phyloP scores from a whole-genome alignment of 2,113 vertebrate species.

The Antechinus stuartii region DNA sequence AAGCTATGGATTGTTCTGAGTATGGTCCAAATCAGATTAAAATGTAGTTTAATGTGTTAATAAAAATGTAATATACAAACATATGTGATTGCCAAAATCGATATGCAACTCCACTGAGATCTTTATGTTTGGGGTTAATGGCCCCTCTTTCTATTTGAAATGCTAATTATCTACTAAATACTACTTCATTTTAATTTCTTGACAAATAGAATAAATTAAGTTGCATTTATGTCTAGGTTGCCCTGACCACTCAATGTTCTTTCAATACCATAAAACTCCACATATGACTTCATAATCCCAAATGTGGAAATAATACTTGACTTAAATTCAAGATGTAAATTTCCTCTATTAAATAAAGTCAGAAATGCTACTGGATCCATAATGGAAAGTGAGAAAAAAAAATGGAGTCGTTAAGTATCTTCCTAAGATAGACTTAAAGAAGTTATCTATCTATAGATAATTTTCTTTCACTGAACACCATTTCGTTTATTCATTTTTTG shows the following conservation, averaged over 20 bases:
- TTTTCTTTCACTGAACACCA: not conserved
- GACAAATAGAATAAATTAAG: not conserved
- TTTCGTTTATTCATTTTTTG: not conserved
- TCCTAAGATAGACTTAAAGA: not conserved
- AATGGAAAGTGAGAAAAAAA: not conserved
- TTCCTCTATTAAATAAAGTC: not conserved
- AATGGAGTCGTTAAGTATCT: not conserved
- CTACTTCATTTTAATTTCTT: not conserved
- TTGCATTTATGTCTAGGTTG: not conserved
- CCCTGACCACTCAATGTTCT: not conserved
- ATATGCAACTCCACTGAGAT: not conserved
- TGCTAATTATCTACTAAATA: not conserved
- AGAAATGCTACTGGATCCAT: not conserved
- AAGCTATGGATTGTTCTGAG: no score
- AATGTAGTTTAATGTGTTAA: not conserved
- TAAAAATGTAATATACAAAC: not conserved
- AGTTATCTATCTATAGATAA: not conserved
- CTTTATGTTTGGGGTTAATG: not conserved
- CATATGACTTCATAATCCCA: not conserved
- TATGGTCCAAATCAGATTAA: not conserved
- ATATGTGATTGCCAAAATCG: not conserved
- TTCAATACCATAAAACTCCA: not conserved
- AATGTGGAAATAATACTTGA: not conserved
- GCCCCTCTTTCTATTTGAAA: not conserved
- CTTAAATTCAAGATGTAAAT: not conserved